Base-by-base conservation (phyloP, 2,888 invertebrate genomes). In the Pammene aurita region DNA sequence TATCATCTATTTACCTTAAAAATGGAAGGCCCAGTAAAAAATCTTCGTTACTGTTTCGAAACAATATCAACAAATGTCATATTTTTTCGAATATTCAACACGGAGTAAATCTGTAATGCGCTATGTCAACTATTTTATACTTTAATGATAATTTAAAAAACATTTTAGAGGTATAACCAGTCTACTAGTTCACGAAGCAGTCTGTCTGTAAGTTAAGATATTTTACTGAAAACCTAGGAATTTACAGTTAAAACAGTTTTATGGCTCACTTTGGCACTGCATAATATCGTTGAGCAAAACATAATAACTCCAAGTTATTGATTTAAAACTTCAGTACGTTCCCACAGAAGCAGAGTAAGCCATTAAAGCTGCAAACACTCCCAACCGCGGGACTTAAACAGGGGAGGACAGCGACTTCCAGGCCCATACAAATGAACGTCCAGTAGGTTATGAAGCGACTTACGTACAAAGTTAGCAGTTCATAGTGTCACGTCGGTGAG, bases 241-340 rank as follows among this genome's bases (percentile, higher is more conserved):
- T 85, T 80, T 80, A 80, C 83, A 76, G 76, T 82, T 77, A 80
- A 82, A 83, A 85, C 88, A 86, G 87, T 85, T 91, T 89, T 88
- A 91, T 86, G 90, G 90, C 91, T 89, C 87, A 90, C 90, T 90
- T 91, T 91, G 92, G 90, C 89, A 90, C 90, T 88, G 90, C 85
- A 82, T 84, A 83, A 85, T 80, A 82, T 84, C 80, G 81, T 84
- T 90, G 90, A 91, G 89, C 90, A 90, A 88, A 85, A 87, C 83
- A 83, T 69, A 58, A 69, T 48, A 84, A 85, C 81, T 78, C 76
- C 80, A 81, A 78, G 81, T 81, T 80, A 81, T 79, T 78, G 81
- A 78, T 79, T 79, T 79, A 75, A 80, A 77, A 80, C 78, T 78
- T 76, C 76, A 73, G 76, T 77, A 81, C 80, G 76, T 80, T 81